phyloP scores from a whole-genome alignment of 2,797 vertebrate genomes.

The Parotocinclus haroldoi region DNA sequence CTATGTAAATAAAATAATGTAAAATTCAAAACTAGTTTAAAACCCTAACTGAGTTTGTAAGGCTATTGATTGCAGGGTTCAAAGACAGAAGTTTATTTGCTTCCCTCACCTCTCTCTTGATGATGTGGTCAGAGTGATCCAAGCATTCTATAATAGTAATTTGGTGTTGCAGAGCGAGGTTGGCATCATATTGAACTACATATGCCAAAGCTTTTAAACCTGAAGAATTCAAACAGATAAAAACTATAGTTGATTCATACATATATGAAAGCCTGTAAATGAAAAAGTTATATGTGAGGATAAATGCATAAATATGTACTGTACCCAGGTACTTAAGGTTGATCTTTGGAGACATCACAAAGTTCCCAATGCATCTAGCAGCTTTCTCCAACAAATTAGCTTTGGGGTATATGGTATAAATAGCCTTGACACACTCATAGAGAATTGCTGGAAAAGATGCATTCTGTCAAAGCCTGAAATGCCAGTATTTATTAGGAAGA shows the following conservation, averaged over 20 bases:
- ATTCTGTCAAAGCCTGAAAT: neutral
- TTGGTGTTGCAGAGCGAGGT: slow-evolving; percentile 92
- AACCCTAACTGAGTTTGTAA: too few species aligned
- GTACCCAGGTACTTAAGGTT: slow-evolving; percentile 98
- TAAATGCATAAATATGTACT: slow-evolving; percentile 42
- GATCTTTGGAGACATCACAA: slow-evolving; percentile 94
- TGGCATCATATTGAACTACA: slow-evolving; percentile 92
- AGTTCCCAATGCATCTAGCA: slow-evolving; percentile 94
- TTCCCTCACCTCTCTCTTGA: slow-evolving; percentile 85
- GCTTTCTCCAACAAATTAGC: slow-evolving; percentile 92
- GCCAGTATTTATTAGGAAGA: neutral
- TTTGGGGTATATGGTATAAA: slow-evolving; percentile 93
- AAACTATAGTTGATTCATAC: neutral
- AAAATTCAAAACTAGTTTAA: too few species aligned
- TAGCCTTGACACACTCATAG: slow-evolving; percentile 92
- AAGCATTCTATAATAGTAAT: slow-evolving; percentile 98
- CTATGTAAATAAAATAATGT: too few species aligned
- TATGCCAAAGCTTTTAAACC: slow-evolving; percentile 90
- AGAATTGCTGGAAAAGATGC: slow-evolving; percentile 81
- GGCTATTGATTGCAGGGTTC: too few species aligned
- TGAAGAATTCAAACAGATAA: slow-evolving; percentile 42
- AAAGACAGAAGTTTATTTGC: too few species aligned
- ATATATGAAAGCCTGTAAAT: too few species aligned
- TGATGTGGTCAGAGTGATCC: slow-evolving; percentile 90
- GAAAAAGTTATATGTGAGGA: too few species aligned